Conservation (phyloP, 2,888 invertebrate species). For the Bellardia bayeri region DNA sequence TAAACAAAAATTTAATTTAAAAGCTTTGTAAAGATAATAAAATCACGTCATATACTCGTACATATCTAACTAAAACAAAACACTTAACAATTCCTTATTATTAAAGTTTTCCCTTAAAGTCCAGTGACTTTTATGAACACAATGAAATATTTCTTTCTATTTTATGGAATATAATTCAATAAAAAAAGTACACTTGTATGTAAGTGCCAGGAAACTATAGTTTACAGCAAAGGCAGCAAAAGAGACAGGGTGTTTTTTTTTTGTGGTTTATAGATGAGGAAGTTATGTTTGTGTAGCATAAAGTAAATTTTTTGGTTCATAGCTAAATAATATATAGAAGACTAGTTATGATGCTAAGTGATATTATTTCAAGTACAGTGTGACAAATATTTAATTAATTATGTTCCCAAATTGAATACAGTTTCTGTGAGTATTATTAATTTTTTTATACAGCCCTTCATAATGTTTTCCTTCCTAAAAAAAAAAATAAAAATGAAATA, state of each 20-base stretch:
- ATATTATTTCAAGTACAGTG: no score
- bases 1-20: constrained; percentile 12
- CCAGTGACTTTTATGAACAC: constrained; percentile 14
- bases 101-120: constrained; percentile 2
- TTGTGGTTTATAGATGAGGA: neutral
- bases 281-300: neutral
- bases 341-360: neutral
- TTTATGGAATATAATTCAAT: constrained; percentile 43
- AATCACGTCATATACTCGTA: neutral
- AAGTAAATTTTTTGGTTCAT: neutral
- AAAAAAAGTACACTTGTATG: constrained; percentile 31
- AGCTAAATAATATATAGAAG: neutral
- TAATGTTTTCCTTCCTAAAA: no score
- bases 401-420: no score
- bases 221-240: neutral
- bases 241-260: neutral
- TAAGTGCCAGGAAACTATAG: neutral
- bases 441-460: no score
- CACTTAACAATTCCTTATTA: constrained; percentile 12
- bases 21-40: neutral
- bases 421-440: no score
- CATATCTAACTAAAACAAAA: neutral
- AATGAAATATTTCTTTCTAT: constrained; percentile 11
- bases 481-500: no score
- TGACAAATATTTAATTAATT: no score